phyloP scores from a whole-genome alignment of 2,888 invertebrate species.

The Nebria brevicollis region DNA sequence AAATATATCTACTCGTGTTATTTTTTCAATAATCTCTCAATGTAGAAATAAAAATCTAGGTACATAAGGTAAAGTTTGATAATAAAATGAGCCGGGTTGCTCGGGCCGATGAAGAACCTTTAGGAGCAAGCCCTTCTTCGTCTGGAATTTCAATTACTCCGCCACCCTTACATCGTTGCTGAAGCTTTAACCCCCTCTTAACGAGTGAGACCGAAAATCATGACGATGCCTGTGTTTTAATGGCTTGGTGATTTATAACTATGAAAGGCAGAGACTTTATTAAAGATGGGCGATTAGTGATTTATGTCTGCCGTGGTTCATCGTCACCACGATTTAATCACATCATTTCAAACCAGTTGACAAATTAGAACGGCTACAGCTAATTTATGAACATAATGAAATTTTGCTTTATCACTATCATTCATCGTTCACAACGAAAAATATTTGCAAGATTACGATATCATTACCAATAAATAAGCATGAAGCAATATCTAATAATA shows the following conservation, averaged over 20 bases:
- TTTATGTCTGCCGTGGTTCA: slow-evolving; percentile 9
- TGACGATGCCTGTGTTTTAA: slow-evolving; percentile 41
- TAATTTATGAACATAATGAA: neutral
- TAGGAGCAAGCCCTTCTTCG: neutral
- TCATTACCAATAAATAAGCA: too few species aligned
- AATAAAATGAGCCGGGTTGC: neutral
- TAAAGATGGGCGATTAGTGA: slow-evolving; percentile 32
- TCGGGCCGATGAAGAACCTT: neutral
- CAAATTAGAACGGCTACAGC: slow-evolving; percentile 10
- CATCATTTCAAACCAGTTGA: neutral
- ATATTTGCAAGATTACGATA: too few species aligned
- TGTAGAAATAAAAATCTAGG: neutral
- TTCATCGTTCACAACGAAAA: too few species aligned
- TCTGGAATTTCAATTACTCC: slow-evolving; percentile 41
- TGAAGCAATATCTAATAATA: too few species aligned
- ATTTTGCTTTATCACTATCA: too few species aligned
- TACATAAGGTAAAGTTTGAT: neutral
- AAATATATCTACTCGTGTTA: too few species aligned
- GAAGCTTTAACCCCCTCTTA: neutral
- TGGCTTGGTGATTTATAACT: slow-evolving; percentile 40
- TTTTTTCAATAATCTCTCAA: neutral
- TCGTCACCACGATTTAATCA: neutral
- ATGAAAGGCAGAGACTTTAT: slow-evolving; percentile 27
- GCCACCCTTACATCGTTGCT: neutral
- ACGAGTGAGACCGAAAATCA: slow-evolving; percentile 25